Conservation (phyloP, 2,888 invertebrate genomes). For the Mythimna loreyi region DNA sequence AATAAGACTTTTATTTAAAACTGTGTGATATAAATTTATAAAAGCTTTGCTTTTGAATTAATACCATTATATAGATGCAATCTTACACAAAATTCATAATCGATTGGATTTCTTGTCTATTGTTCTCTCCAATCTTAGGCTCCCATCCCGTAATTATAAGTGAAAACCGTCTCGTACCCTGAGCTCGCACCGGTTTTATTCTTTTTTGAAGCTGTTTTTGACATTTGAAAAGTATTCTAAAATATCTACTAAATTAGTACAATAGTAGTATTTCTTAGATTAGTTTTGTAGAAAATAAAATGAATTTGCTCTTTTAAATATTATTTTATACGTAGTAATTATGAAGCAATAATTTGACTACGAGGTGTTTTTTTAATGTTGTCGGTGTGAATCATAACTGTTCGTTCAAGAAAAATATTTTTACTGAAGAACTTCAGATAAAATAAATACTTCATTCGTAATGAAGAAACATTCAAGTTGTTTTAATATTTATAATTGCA, state of each 20-base stretch:
- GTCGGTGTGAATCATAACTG: no score
- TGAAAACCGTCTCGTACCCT: neutral
- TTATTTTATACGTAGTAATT: neutral
- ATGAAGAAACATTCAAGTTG: neutral
- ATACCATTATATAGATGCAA: no score
- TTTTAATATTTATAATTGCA: neutral
- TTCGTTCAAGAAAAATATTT: neutral
- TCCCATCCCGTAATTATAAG: no score
- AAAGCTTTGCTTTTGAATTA: no score
- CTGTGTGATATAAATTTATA: no score
- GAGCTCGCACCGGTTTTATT: slow-evolving; percentile 1
- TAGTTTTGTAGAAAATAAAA: fast-evolving
- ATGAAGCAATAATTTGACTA: neutral
- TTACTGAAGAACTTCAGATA: no score
- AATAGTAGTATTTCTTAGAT: neutral
- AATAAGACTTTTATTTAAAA: no score
- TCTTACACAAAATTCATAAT: no score
- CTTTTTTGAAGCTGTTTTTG: slow-evolving; percentile 25
- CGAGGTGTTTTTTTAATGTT: neutral
- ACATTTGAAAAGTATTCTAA: slow-evolving; percentile 26
- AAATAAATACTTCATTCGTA: neutral
- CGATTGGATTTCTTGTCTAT: neutral
- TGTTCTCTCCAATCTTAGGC: neutral
- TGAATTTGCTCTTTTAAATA: neutral
- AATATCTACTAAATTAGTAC: slow-evolving; percentile 28